Conservation (phyloP, 2,113 vertebrate species). For the Dascyllus trimaculatus region DNA sequence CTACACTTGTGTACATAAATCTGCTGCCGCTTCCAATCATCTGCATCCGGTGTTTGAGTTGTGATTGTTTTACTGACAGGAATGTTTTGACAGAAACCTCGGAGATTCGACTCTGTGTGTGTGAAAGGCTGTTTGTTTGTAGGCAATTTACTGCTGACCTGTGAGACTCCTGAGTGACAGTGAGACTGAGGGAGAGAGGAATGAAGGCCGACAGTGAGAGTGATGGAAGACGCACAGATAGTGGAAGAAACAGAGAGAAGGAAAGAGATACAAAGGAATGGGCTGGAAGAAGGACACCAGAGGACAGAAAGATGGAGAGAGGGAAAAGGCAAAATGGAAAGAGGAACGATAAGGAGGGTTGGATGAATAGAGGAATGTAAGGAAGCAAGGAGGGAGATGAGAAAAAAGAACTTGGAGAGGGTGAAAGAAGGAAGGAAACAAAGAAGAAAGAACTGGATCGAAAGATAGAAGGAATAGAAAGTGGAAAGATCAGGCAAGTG, state of each 20-base stretch:
- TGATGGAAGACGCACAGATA: background rate
- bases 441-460: background rate
- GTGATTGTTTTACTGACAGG: background rate
- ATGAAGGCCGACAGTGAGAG: background rate
- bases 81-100: slow-evolving; percentile 20
- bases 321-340: too few relatives aligned
- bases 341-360: too few relatives aligned
- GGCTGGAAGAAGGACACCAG: background rate
- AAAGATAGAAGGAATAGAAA: background rate
- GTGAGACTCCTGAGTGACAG: slow-evolving; percentile 10
- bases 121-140: slow-evolving; percentile 18
- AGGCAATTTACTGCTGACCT: slow-evolving; percentile 16
- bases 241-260: background rate
- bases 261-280: background rate
- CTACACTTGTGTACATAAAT: slow-evolving; percentile 24
- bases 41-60: background rate
- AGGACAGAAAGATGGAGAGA: background rate
- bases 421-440: background rate
- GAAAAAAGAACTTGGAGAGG: too few relatives aligned
- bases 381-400: too few relatives aligned
- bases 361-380: background rate
- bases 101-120: slow-evolving; percentile 4
- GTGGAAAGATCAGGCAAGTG: background rate
- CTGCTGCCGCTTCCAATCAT: background rate
- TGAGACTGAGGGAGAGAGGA: background rate